These are phyloP conservation scores for Drosophila mayaguana DNA, from an alignment of 2,888 invertebrate genomes.

Conservation along the genomic window DNA sequence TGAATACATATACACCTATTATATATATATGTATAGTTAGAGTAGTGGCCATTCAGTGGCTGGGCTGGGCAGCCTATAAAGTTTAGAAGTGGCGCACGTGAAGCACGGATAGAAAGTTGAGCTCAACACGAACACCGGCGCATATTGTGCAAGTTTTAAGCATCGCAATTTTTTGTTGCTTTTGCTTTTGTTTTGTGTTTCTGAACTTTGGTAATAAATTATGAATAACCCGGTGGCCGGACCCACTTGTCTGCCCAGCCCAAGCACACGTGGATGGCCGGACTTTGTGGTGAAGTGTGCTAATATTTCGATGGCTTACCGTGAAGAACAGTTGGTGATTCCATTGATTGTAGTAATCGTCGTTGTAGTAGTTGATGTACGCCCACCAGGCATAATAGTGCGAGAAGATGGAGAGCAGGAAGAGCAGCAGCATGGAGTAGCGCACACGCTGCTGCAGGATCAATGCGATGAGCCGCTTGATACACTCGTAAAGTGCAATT, in stretches of 20 bases:
- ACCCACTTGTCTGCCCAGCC: slow-evolving; percentile 22
- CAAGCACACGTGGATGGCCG: slow-evolving; percentile 27
- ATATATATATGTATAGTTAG: slow-evolving; percentile 1
- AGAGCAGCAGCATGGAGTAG: slow-evolving; percentile 88
- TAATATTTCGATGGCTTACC: slow-evolving; percentile 71
- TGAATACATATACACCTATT: slow-evolving; percentile 9
- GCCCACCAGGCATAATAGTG: slow-evolving; percentile 91
- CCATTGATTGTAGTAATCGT: slow-evolving; percentile 90
- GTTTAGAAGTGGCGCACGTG: slow-evolving; percentile 46
- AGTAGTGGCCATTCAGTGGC: slow-evolving; percentile 14
- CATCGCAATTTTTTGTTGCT: slow-evolving; percentile 32
- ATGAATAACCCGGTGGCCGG: slow-evolving; percentile 46
- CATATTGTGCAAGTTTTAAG: slow-evolving; percentile 71
- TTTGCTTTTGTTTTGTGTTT: slow-evolving; percentile 5
- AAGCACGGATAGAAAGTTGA: slow-evolving; percentile 39
- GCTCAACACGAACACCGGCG: slow-evolving; percentile 38
- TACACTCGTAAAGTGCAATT: slow-evolving; percentile 88
- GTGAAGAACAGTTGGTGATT: slow-evolving; percentile 89
- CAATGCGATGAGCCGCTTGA: slow-evolving; percentile 87
- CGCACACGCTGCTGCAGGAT: slow-evolving; percentile 86
- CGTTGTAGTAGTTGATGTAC: slow-evolving; percentile 90
- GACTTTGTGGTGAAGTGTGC: slow-evolving; percentile 1
- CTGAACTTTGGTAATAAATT: slow-evolving; percentile 71
- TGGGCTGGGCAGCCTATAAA: slow-evolving; percentile 20
- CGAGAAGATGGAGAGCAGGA: slow-evolving; percentile 88